Percentiles rank a stretch among this genome's conserved stretches.
Conservation (phyloP, 1,140 invertebrate genomes). For the Aradophagus sp. region DNA sequence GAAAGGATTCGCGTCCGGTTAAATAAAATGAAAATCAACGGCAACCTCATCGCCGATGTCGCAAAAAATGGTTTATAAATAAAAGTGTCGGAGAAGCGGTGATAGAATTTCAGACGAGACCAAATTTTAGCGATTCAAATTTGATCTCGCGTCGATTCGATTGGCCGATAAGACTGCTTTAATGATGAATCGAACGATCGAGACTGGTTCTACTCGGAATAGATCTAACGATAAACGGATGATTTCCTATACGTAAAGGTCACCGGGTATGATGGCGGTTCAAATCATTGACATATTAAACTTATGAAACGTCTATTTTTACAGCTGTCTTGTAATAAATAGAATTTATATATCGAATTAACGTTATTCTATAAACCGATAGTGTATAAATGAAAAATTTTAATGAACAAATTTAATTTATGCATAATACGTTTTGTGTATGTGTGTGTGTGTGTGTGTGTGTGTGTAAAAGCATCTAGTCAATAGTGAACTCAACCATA, state of each 20-base stretch:
- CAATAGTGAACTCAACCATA: too few species aligned
- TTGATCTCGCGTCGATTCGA: slow-evolving; percentile 34
- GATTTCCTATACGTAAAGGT: slow-evolving; percentile 44
- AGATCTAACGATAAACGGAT: slow-evolving; percentile 47
- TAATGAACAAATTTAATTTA: too few species aligned
- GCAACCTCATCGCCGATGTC: slow-evolving; percentile 3
- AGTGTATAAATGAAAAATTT: too few species aligned
- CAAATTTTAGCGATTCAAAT: slow-evolving; percentile 45
- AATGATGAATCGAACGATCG: slow-evolving; percentile 38
- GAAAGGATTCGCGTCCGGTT: slow-evolving; percentile 34
- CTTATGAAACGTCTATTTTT: slow-evolving; percentile 41
- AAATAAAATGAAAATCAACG: slow-evolving; percentile 34
- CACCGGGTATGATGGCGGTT: slow-evolving; percentile 31
- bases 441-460: too few species aligned
- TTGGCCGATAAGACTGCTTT: slow-evolving; percentile 25
- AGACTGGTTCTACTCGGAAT: slow-evolving; percentile 37
- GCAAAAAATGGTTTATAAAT: slow-evolving; percentile 39
- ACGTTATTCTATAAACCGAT: too few species aligned
- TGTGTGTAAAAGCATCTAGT: too few species aligned
- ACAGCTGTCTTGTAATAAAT: slow-evolving; percentile 35
- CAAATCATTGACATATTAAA: slow-evolving; percentile 48
- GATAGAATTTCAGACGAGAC: slow-evolving; percentile 45
- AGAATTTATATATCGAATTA: slow-evolving; percentile 32
- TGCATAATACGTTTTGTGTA: too few species aligned
- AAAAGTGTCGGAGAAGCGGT: slow-evolving; percentile 27